Conservation (phyloP, 1,140 invertebrate species). For the Monomorium pharaonis region DNA sequence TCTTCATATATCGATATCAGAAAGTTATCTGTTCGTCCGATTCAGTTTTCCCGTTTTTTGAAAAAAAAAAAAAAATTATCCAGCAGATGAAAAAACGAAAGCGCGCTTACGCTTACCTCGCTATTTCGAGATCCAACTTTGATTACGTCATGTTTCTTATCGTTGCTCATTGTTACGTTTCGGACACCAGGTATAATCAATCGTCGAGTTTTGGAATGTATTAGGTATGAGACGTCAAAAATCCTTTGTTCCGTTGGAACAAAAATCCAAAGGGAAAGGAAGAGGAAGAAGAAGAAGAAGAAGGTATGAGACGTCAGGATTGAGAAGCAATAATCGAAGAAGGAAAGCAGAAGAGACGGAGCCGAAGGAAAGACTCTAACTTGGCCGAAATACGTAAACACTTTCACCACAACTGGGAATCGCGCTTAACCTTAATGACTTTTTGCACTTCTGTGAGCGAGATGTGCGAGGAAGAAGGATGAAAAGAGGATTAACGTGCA, state of each 20-base stretch:
- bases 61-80: neutral
- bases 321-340: neutral
- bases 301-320: neutral
- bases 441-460: neutral
- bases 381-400: slow-evolving; percentile 56
- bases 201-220: slow-evolving; percentile 61
- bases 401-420: slow-evolving; percentile 62
- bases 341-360: neutral
- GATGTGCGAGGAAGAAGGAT: neutral
- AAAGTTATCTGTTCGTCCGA: neutral
- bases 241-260: too few species aligned
- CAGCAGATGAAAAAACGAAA: neutral
- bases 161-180: slow-evolving; percentile 48
- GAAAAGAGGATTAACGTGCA: neutral
- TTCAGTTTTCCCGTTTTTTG: neutral
- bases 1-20: neutral
- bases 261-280: too few species aligned
- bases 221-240: slow-evolving; percentile 14
- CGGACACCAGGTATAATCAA: neutral
- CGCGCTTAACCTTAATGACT: slow-evolving; percentile 11
- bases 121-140: slow-evolving; percentile 89
- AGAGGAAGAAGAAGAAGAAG: too few species aligned
- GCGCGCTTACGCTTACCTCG: slow-evolving; percentile 84
- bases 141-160: slow-evolving; percentile 82
- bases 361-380: slow-evolving; percentile 19